Evolutionary conservation across 1,140 invertebrate genomes (phyloP).

Genomic region (Dermatophagoides farinae): DNA sequence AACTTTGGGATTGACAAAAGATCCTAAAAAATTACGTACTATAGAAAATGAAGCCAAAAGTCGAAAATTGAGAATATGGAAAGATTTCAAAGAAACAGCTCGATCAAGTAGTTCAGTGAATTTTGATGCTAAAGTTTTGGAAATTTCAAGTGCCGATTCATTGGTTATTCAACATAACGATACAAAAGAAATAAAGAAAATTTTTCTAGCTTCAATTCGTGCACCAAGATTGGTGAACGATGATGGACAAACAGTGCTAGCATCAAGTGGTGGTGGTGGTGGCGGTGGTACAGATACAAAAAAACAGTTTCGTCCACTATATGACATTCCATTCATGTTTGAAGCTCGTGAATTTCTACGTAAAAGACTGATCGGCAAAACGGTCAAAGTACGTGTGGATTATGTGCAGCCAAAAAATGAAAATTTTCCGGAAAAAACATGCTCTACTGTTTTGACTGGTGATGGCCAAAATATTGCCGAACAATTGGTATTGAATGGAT

Average conservation of each 20-base stretch:
- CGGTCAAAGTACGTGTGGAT: conserved; percentile 71
- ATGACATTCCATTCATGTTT: conserved; percentile 94
- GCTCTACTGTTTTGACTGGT: conserved; percentile 57
- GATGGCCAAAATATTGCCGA: conserved; percentile 61
- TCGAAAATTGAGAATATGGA: conserved; percentile 63
- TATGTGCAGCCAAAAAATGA: conserved; percentile 86
- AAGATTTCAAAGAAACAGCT: conserved; percentile 37
- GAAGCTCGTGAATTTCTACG: conserved; percentile 90
- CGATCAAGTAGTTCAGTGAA: conserved; percentile 43
- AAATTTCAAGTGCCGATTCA: conserved; percentile 83
- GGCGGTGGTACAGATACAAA: neutral
- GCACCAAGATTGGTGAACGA: conserved; percentile 38
- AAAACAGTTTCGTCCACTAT: conserved; percentile 51
- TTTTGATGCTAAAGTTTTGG: conserved; percentile 63
- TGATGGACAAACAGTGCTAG: neutral
- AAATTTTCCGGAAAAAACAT: conserved; percentile 81
- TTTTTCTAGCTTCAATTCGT: conserved; percentile 84
- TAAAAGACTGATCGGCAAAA: conserved; percentile 88
- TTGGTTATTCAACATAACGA: conserved; percentile 51
- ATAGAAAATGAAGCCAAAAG: conserved; percentile 75
- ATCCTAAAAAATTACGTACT: conserved; percentile 56
- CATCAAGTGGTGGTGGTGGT: neutral
- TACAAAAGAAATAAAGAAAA: conserved; percentile 62
- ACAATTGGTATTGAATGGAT: conserved; percentile 71
- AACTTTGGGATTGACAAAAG: conserved; percentile 71